Conservation (phyloP, 2,113 vertebrate species). For the Gadus chalcogrammus region DNA sequence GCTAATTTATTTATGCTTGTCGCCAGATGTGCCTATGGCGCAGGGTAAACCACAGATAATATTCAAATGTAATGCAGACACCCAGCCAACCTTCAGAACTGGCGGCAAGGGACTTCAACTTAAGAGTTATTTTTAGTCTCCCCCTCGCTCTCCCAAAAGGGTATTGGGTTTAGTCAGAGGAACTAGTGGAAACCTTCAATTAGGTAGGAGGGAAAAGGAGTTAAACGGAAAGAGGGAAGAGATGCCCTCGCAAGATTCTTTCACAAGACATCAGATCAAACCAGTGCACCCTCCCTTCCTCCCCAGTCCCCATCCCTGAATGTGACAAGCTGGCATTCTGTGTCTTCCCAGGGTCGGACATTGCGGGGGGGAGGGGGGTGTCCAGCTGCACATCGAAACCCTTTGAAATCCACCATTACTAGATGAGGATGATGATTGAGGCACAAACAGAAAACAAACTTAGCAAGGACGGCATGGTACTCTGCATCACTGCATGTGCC, state of each 20-base stretch:
- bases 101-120: conserved; percentile 65
- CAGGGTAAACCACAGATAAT: conserved; percentile 51
- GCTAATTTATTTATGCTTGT: neutral
- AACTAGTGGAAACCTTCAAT: conserved; percentile 74
- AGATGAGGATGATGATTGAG: neutral
- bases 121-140: conserved; percentile 74
- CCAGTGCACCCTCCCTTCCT: conserved; percentile 37
- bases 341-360: conserved; percentile 64
- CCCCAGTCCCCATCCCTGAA: conserved; percentile 29
- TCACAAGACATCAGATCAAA: conserved; percentile 68
- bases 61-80: conserved; percentile 72
- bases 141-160: conserved; percentile 47
- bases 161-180: conserved; percentile 63
- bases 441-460: too few relatives aligned
- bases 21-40: conserved; percentile 22
- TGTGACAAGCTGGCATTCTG: conserved; percentile 55
- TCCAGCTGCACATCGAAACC: conserved; percentile 65
- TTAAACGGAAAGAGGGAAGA: conserved; percentile 44
- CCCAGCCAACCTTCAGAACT: conserved; percentile 64
- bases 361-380: conserved; percentile 1
- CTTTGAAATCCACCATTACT: neutral
- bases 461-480: too few relatives aligned
- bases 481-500: too few relatives aligned
- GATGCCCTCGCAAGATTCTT: conserved; percentile 54
- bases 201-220: conserved; percentile 45